phyloP scores from a whole-genome alignment of 2,888 invertebrate genomes.

The Hypomecis punctinalis region DNA sequence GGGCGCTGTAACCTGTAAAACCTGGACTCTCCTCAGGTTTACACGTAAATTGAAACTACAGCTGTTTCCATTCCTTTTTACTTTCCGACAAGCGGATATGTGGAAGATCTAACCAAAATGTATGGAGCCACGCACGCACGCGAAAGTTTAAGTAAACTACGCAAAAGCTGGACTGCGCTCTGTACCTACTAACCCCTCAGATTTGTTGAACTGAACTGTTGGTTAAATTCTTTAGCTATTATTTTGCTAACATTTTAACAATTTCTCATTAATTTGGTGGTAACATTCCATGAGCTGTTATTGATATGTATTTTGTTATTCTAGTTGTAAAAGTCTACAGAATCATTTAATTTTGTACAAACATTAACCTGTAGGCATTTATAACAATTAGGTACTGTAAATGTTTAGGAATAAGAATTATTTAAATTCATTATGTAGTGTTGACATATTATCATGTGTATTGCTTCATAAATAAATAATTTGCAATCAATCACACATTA shows the following conservation, averaged over 20 bases:
- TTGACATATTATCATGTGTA: conserved; percentile 27
- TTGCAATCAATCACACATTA: conserved; percentile 22
- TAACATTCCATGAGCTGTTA: conserved; percentile 19
- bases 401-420: conserved; percentile 14
- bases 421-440: conserved; percentile 18
- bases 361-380: conserved; percentile 5
- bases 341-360: background rate
- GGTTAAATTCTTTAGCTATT: background rate
- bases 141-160: no score
- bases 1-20: no score
- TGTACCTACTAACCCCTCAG: no score
- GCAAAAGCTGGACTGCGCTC: no score
- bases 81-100: no score
- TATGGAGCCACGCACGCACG: no score
- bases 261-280: background rate
- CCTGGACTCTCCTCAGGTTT: no score
- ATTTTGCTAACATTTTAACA: background rate
- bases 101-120: no score
- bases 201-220: no score
- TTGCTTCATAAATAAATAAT: conserved; percentile 37
- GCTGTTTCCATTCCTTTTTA: no score
- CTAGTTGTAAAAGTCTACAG: background rate
- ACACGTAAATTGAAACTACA: no score
- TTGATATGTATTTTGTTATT: background rate
- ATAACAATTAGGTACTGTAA: background rate